Evolutionary conservation across 1,140 invertebrate genomes (phyloP), one percentile per base, ranked within the genome.

Genomic region (Calliphora vicina): DNA sequence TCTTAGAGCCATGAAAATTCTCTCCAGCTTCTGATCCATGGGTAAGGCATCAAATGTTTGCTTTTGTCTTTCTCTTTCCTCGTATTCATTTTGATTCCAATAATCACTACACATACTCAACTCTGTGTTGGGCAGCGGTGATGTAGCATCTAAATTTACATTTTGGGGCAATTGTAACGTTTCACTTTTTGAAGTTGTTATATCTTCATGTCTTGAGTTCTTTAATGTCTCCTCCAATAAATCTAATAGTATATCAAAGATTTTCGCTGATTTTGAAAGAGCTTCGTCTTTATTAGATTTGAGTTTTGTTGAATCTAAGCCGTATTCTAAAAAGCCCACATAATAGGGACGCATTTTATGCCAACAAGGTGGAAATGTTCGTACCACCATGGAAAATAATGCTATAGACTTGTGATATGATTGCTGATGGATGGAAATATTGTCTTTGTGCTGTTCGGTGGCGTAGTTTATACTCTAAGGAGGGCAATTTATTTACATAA

Each of bases 311-410:
- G 57, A 29, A 43, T 84, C 81, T 25, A 82, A 23, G 0, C 80
- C 82, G 3, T 27, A 50, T 80, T 84, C 82, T 25, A 83, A 80
- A 45, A 85, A 83, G 8, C 50, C 73, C 10, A 82, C 78, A 57
- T 85, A 85, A 26, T 27, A 73, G 4, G 57, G 26, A 42, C 83
- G 83, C 50, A 83, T 42, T 27, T 81, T 81, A 13, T 82, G 61
- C 82, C 83, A 85, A 50, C 84, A 85, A 20, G 84, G 84, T 23
- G 84, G 84, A 71, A 85, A 85, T 25, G 82, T 82, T 0, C 73
- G 74, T 15, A 85, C 82, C 80, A 85, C 81, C 17, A 83, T 71
- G 25, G 27, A 67, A 29, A 85, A 85, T 45, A 85, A 9, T 13
- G 81, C 23, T 1, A 85, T 45, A 23, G 73, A 71, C 72, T 84